phyloP scores from a whole-genome alignment of 1,140 invertebrate genomes.

The Halesus radiatus region DNA sequence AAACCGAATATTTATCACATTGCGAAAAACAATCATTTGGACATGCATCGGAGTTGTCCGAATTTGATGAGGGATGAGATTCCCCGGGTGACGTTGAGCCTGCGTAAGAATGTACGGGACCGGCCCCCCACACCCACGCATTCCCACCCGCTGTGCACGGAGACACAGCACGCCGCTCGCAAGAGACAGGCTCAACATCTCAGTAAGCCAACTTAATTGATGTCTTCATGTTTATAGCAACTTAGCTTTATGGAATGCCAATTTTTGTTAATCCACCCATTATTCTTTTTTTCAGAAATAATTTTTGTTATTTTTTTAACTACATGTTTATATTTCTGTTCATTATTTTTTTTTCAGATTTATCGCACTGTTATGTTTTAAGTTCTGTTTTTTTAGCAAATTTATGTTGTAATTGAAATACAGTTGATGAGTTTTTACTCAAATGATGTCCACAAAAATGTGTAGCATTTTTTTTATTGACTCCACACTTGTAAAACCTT shows the following conservation, averaged over 20 bases:
- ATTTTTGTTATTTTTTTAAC: constrained; percentile 7
- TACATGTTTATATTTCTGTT: not conserved
- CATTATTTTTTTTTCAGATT: constrained; percentile 16
- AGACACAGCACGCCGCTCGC: not conserved
- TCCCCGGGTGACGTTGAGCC: constrained; percentile 44
- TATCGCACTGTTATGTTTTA: constrained; percentile 11
- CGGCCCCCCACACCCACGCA: constrained; percentile 23
- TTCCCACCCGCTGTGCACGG: constrained; percentile 36
- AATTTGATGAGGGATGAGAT: constrained; percentile 30
- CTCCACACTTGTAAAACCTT: no score
- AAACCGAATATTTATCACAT: not conserved
- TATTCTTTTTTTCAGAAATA: constrained; percentile 30
- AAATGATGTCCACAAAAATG: not conserved
- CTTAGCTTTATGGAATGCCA: constrained; percentile 31
- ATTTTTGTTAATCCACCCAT: constrained; percentile 28
- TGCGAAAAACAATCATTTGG: not conserved
- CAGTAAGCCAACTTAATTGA: constrained; percentile 49
- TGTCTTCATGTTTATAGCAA: constrained; percentile 24
- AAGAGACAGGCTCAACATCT: constrained; percentile 40
- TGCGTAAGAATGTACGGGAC: constrained; percentile 19
- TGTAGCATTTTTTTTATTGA: not conserved
- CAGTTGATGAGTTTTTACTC: constrained; percentile 4
- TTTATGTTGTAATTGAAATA: constrained; percentile 3
- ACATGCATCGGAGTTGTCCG: constrained; percentile 53
- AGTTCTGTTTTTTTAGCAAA: not conserved